Evolutionary conservation across 2,113 vertebrate genomes (phyloP).

Genomic region (Mesitornis unicolor): DNA sequence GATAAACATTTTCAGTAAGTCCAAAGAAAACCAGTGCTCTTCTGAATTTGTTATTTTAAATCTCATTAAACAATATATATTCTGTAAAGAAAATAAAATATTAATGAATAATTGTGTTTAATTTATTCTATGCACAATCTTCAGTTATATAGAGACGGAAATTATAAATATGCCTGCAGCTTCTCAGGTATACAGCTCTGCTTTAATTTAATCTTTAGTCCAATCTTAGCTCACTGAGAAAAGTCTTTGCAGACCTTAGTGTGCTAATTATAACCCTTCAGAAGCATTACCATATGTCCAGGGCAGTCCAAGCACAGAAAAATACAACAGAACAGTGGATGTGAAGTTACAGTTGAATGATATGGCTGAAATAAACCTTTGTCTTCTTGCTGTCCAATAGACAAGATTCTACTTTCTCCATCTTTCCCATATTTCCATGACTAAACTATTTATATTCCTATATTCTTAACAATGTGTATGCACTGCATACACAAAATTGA

Average conservation of each 20-base stretch:
- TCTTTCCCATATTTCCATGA: neutral
- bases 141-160: neutral
- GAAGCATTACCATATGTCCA: neutral
- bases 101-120: neutral
- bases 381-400: neutral
- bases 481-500: accelerated
- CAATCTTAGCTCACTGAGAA: neutral
- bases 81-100: neutral
- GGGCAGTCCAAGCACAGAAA: neutral
- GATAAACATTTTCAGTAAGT: neutral
- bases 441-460: neutral
- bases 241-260: neutral
- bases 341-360: neutral
- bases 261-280: neutral
- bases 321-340: neutral
- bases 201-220: neutral
- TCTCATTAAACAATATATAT: neutral
- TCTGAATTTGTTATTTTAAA: neutral
- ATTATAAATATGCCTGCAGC: neutral
- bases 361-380: neutral
- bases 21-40: neutral
- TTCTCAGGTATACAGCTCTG: neutral
- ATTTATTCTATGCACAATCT: neutral
- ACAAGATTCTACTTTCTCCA: neutral
- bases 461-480: neutral